Evolutionary conservation across 2,888 invertebrate species (phyloP).

Genomic region (Chelonus formosanus): DNA sequence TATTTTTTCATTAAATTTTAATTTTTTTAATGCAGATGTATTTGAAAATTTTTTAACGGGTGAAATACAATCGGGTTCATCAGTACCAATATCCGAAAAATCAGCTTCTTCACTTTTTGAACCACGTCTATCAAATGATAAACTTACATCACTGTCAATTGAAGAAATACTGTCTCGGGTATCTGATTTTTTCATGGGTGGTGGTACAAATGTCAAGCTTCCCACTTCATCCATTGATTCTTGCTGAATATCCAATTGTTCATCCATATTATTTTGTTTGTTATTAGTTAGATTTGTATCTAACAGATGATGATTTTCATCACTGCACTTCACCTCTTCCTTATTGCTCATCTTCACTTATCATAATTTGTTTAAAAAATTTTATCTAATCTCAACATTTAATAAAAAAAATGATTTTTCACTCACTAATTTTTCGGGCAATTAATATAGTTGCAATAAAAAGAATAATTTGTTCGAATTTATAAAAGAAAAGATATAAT

Average conservation of each 20-base stretch:
- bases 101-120: conserved; percentile 71
- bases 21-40: neutral
- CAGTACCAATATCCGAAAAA: conserved; percentile 73
- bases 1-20: conserved; percentile 4
- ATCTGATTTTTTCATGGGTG: conserved; percentile 68
- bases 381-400: too few relatives aligned
- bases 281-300: too few relatives aligned
- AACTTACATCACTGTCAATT: conserved; percentile 70
- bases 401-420: neutral
- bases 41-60: neutral
- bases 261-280: conserved; percentile 48
- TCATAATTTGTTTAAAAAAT: neutral
- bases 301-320: neutral
- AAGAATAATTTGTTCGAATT: conserved; percentile 15
- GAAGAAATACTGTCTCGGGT: conserved; percentile 72
- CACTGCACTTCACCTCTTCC: conserved; percentile 30
- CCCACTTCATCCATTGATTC: conserved; percentile 61
- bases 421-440: neutral
- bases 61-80: conserved; percentile 64
- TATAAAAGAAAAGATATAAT: conserved; percentile 1
- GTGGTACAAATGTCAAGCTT: conserved; percentile 58
- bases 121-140: conserved; percentile 67
- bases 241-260: conserved; percentile 54
- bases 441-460: neutral
- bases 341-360: conserved; percentile 7